Evolutionary conservation across 2,888 invertebrate genomes (phyloP).

Genomic region (Norana najaformis): DNA sequence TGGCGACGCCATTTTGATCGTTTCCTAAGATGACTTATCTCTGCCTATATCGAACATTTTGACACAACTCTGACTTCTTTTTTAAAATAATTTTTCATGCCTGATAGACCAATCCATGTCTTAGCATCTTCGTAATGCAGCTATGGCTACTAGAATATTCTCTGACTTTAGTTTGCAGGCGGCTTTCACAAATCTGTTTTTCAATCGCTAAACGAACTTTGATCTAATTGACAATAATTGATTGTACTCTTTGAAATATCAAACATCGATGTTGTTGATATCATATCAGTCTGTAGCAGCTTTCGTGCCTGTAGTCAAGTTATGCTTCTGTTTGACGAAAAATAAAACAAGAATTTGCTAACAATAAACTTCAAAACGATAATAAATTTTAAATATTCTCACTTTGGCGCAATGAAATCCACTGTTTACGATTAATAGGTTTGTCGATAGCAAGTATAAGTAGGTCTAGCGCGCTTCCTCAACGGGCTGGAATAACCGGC

Average conservation of each 20-base stretch:
- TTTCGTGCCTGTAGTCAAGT: neutral
- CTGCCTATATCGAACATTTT: neutral
- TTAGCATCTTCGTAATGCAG: neutral
- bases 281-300: neutral
- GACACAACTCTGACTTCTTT: neutral
- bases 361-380: neutral
- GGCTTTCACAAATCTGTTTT: neutral
- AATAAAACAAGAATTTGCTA: neutral
- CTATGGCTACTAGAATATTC: neutral
- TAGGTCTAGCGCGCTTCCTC: no score
- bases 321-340: neutral
- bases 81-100: neutral
- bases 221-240: neutral
- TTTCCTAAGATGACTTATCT: neutral
- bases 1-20: conserved; percentile 14
- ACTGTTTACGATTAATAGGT: neutral
- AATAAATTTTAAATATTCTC: neutral
- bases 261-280: neutral
- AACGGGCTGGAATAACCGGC: no score
- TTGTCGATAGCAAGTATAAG: no score
- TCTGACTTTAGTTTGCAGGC: neutral
- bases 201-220: neutral
- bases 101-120: neutral
- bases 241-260: neutral
- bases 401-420: neutral